These are phyloP conservation scores for Tangara arthus DNA, from an alignment of 2,797 vertebrate species.

Conservation along the genomic window DNA sequence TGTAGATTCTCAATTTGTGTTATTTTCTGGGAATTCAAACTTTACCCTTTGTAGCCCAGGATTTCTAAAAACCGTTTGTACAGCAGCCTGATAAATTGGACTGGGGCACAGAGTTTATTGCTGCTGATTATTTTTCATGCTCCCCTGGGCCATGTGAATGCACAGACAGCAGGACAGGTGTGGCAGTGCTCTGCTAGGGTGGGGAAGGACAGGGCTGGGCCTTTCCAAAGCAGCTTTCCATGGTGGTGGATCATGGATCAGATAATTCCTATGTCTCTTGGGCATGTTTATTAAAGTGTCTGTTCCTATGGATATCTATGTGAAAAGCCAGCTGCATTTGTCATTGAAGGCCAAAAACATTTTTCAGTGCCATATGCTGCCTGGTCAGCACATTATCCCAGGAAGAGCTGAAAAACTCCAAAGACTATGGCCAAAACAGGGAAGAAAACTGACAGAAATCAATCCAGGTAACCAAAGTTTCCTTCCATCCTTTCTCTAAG, in stretches of 20 bases:
- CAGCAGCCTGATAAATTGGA: neutral
- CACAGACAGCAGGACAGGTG: neutral
- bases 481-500: neutral
- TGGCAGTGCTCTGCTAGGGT: neutral
- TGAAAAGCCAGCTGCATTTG: neutral
- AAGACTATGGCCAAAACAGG: neutral
- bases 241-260: neutral
- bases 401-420: neutral
- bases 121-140: neutral
- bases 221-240: neutral
- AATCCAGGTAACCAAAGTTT: neutral
- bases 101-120: neutral
- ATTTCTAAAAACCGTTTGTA: neutral
- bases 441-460: neutral
- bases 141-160: rapidly evolving
- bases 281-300: neutral
- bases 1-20: neutral
- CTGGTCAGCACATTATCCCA: neutral
- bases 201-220: neutral
- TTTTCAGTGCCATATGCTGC: rapidly evolving
- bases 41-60: neutral
- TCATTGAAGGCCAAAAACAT: rapidly evolving
- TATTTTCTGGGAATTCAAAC: neutral
- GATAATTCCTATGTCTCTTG: too few relatives aligned
- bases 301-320: neutral